phyloP scores from a whole-genome alignment of 2,797 vertebrate species.

The Pitangus sulphuratus region DNA sequence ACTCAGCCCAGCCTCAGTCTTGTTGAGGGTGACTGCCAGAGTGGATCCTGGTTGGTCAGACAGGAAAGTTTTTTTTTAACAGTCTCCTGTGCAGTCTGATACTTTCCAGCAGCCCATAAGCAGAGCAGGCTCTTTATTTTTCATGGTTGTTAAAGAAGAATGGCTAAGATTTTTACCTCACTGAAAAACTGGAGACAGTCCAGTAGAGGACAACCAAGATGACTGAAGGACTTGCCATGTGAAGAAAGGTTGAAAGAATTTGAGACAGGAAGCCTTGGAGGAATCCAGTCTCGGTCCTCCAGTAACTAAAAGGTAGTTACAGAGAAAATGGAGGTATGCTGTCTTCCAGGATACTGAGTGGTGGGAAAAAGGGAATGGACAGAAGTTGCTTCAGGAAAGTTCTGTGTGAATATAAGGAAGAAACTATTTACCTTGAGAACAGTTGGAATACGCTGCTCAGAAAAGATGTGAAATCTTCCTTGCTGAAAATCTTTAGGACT shows the following conservation, averaged over 20 bases:
- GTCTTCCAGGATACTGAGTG: background rate
- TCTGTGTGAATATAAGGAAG: background rate
- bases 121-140: background rate
- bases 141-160: background rate
- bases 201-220: background rate
- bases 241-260: background rate
- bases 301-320: background rate
- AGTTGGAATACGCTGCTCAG: background rate
- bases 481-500: background rate
- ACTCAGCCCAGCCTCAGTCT: background rate
- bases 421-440: background rate
- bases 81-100: background rate
- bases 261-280: background rate
- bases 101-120: background rate
- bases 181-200: background rate
- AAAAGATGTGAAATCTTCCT: background rate
- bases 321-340: background rate
- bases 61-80: background rate
- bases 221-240: background rate
- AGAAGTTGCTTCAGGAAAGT: background rate
- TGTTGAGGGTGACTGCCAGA: background rate
- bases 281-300: background rate
- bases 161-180: background rate
- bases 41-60: background rate
- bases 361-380: background rate